These are phyloP conservation scores for Stenotaenia linearis DNA, from an alignment of 2,888 invertebrate species.

Conservation along the genomic window DNA sequence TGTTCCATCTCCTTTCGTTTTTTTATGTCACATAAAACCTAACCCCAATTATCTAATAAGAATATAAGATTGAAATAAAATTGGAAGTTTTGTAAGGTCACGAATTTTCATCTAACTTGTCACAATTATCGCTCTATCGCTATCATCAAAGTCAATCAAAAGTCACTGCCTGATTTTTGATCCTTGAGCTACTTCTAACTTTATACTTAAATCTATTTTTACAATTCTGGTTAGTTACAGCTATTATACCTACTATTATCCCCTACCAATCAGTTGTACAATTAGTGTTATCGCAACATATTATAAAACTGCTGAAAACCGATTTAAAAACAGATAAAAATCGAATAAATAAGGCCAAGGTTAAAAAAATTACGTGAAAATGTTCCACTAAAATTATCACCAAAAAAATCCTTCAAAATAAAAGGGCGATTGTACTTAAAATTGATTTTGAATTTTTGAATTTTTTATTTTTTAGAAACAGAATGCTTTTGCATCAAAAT, in stretches of 20 bases:
- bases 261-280: too few relatives aligned
- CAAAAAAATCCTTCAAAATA: neutral
- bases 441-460: neutral
- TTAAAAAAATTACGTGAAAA: too few relatives aligned
- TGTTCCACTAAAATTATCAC: neutral
- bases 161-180: conserved; percentile 28
- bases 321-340: neutral
- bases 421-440: too few relatives aligned
- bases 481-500: conserved; percentile 57
- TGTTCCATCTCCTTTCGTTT: too few relatives aligned
- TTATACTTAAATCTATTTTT: neutral
- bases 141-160: neutral
- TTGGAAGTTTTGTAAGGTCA: neutral
- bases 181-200: conserved; percentile 6
- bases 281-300: too few relatives aligned
- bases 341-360: neutral
- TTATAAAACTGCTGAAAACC: neutral
- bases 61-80: neutral
- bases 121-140: neutral
- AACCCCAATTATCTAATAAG: neutral
- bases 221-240: too few relatives aligned
- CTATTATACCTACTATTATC: too few relatives aligned
- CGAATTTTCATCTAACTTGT: neutral
- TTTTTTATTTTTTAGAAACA: conserved; percentile 49
- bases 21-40: neutral